These are phyloP conservation scores for Suricata suricatta DNA, from an alignment of 2,113 vertebrate species.

Conservation along the genomic window DNA sequence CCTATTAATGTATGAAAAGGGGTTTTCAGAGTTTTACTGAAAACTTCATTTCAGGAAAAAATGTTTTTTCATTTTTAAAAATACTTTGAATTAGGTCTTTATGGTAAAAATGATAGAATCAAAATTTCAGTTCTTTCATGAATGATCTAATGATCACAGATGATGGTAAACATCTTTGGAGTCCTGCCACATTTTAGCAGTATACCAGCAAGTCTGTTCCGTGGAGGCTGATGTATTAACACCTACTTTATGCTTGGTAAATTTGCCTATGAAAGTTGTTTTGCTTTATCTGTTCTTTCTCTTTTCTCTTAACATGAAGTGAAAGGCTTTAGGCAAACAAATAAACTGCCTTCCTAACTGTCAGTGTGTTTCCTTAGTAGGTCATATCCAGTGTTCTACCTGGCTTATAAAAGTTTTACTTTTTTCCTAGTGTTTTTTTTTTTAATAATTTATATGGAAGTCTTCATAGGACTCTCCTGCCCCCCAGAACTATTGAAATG, in stretches of 20 bases:
- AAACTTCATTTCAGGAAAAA: conserved; percentile 21
- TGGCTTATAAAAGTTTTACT: not conserved
- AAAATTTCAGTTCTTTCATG: not conserved
- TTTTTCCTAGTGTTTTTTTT: not conserved
- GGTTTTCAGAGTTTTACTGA: not conserved
- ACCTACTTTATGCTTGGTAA: not conserved
- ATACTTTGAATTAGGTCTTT: not conserved
- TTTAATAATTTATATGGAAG: not conserved
- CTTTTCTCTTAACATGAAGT: not conserved
- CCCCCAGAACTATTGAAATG: not conserved
- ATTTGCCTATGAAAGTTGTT: not conserved
- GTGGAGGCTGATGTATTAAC: not conserved
- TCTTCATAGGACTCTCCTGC: not conserved
- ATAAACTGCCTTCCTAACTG: not conserved
- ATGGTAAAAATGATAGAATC: conserved; percentile 20
- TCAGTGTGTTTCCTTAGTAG: not conserved
- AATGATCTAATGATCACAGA: not conserved
- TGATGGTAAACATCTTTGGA: not conserved
- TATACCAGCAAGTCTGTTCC: not conserved
- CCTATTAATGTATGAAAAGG: not conserved
- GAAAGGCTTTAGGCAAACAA: not conserved
- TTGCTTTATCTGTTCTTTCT: not conserved
- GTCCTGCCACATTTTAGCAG: not conserved
- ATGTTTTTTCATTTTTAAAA: not conserved
- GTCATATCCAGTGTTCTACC: not conserved